phyloP scores from a whole-genome alignment of 1,140 invertebrate species.

The Drosophila rhopaloa region DNA sequence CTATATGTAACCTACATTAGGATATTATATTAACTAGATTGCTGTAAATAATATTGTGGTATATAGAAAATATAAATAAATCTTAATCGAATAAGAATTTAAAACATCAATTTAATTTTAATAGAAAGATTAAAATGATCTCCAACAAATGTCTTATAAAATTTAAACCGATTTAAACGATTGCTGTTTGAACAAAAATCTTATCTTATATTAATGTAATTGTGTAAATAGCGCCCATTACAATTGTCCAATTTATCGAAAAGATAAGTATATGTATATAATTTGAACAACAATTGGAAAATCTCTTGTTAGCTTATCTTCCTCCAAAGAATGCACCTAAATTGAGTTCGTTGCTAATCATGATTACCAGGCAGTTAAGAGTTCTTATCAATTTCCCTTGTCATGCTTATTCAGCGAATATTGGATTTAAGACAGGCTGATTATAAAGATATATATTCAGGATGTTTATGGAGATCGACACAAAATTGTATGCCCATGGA shows the following conservation, averaged over 20 bases:
- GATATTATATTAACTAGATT: no score
- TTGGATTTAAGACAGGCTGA: neutral
- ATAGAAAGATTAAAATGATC: no score
- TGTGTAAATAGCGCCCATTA: neutral
- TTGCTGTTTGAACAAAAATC: neutral
- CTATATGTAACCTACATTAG: no score
- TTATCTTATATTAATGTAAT: neutral
- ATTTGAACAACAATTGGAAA: neutral
- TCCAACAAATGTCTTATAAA: neutral
- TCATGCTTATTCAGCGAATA: constrained; percentile 14
- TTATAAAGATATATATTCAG: neutral
- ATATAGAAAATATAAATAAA: no score
- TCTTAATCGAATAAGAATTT: no score
- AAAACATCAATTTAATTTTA: no score
- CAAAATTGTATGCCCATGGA: no score
- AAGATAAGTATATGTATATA: neutral
- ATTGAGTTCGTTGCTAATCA: constrained; percentile 5
- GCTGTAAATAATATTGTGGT: no score
- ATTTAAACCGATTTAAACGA: no score
- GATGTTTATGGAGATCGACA: neutral
- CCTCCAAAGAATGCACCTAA: neutral
- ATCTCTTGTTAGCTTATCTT: neutral
- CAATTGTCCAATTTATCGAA: neutral
- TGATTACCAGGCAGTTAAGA: constrained; percentile 1
- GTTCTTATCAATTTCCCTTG: constrained; percentile 6